phyloP scores from a whole-genome alignment of 2,113 vertebrate species.

The Silurus asotus region DNA sequence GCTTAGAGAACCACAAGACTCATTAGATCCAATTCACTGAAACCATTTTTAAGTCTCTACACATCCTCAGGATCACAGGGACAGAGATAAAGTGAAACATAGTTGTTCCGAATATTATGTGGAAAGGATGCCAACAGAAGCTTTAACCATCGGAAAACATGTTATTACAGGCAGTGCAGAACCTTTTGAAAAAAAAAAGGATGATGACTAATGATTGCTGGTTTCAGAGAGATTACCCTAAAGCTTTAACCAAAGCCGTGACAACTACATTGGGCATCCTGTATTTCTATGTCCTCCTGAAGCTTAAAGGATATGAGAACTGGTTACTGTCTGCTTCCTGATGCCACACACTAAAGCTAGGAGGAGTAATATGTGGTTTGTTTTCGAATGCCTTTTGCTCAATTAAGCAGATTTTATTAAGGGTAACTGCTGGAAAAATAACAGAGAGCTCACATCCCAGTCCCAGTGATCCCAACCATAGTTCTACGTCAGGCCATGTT shows the following conservation, averaged over 20 bases:
- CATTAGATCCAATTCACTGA: background rate
- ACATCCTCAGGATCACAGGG: background rate
- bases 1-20: background rate
- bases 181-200: background rate
- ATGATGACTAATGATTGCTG: conserved; percentile 14
- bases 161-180: conserved; percentile 3
- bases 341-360: conserved; percentile 20
- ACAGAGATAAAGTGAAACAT: background rate
- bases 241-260: conserved; percentile 41
- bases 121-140: conserved; percentile 9
- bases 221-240: conserved; percentile 31
- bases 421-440: conserved; percentile 51
- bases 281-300: conserved; percentile 10
- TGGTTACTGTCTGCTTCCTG: conserved; percentile 29
- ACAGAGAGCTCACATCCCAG: conserved; percentile 30
- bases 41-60: background rate
- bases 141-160: conserved; percentile 36
- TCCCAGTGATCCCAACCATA: conserved; percentile 39
- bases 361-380: conserved; percentile 43
- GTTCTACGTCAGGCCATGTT: conserved; percentile 43
- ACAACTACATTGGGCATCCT: conserved; percentile 21
- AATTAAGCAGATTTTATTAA: conserved; percentile 53
- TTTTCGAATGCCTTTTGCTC: conserved; percentile 47
- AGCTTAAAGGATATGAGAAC: conserved; percentile 23
- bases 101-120: background rate